Evolutionary conservation across 2,113 vertebrate species (phyloP).

Genomic region (Amphilophus citrinellus): DNA sequence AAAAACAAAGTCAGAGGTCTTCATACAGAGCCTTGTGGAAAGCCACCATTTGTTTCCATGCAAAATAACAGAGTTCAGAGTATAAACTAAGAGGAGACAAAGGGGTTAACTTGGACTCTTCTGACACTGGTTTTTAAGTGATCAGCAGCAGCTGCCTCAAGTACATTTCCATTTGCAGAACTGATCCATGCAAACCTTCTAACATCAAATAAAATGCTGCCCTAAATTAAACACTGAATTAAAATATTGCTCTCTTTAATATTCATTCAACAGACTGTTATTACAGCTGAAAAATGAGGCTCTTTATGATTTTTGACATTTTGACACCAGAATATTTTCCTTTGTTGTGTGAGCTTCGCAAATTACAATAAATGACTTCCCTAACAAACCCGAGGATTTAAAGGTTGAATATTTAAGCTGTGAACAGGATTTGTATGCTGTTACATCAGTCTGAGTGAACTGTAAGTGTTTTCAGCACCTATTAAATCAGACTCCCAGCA

Average conservation of each 20-base stretch:
- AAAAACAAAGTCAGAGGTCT: neutral
- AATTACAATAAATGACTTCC: neutral
- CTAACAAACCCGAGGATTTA: neutral
- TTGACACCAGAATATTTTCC: neutral
- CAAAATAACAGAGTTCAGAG: neutral
- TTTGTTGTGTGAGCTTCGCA: neutral
- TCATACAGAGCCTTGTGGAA: neutral
- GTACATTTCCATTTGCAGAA: neutral
- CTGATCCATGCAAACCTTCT: neutral
- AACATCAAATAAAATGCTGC: neutral
- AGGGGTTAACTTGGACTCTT: neutral
- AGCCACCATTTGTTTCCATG: neutral
- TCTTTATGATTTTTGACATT: neutral
- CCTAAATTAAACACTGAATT: neutral
- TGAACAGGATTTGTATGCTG: conserved; percentile 2
- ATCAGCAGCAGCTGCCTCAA: neutral
- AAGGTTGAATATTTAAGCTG: neutral
- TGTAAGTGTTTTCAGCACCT: neutral
- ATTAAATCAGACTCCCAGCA: neutral
- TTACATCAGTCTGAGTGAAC: neutral
- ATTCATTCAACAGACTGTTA: neutral
- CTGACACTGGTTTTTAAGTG: neutral
- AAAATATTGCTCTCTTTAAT: neutral
- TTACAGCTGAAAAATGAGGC: neutral
- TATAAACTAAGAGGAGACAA: neutral